Percentiles rank a stretch among this genome's conserved stretches.
These are phyloP conservation scores for Pelodiscus sinensis DNA, from an alignment of 2,113 vertebrate species.

Conservation along the genomic window DNA sequence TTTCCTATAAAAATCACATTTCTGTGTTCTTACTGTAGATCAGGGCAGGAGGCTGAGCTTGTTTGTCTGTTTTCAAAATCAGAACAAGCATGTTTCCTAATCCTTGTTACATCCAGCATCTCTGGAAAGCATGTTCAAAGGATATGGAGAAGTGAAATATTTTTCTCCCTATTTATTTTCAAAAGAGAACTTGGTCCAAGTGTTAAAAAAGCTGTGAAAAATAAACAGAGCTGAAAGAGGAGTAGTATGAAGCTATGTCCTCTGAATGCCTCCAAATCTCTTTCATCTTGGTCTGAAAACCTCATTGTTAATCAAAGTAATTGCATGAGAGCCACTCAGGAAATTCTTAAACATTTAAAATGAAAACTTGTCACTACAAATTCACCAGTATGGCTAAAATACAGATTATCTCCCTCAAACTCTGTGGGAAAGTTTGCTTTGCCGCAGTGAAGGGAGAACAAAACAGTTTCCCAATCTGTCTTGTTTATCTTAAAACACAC, in stretches of 20 bases:
- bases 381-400: constrained; percentile 40
- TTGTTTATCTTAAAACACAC: constrained; percentile 58
- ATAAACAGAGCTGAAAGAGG: constrained; percentile 14
- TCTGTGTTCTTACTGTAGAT: background rate
- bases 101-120: background rate
- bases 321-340: constrained; percentile 64
- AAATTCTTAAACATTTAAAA: constrained; percentile 56
- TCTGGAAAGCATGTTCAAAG: background rate
- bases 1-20: background rate
- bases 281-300: constrained; percentile 67
- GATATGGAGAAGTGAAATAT: background rate
- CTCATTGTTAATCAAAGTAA: constrained; percentile 67
- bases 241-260: constrained; percentile 10
- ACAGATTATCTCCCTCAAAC: constrained; percentile 41
- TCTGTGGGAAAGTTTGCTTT: constrained; percentile 70
- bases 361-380: constrained; percentile 65
- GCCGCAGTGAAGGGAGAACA: constrained; percentile 39
- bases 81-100: background rate
- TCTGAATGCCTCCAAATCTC: background rate
- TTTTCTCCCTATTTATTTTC: constrained; percentile 16
- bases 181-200: background rate
- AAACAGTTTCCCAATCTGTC: constrained; percentile 53
- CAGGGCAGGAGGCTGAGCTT: rapidly evolving
- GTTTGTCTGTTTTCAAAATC: background rate
- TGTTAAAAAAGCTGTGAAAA: constrained; percentile 29